A percentile compares a stretch with the other conserved stretches of the same genome.
phyloP scores from a whole-genome alignment of 2,113 vertebrate species.

The Brachyhypopomus occidentalis region DNA sequence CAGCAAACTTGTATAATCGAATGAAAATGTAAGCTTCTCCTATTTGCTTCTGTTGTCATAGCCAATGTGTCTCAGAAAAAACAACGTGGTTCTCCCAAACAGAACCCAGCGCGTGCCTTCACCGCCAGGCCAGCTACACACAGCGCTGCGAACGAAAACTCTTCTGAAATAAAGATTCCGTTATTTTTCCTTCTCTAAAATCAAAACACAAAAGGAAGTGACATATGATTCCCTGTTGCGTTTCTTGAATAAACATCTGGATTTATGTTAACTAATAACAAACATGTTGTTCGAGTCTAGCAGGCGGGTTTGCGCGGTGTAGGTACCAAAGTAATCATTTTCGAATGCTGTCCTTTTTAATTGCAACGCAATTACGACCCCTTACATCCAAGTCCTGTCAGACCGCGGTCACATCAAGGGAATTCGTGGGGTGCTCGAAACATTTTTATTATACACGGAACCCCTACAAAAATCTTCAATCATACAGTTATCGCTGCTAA shows the following conservation, averaged over 20 bases:
- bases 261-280: constrained; percentile 68
- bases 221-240: constrained; percentile 65
- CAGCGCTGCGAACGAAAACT: constrained; percentile 67
- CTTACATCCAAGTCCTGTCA: constrained; percentile 64
- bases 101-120: constrained; percentile 57
- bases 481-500: constrained; percentile 85
- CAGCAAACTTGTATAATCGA: constrained; percentile 66
- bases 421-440: constrained; percentile 49
- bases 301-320: constrained; percentile 59
- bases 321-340: constrained; percentile 74
- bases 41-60: constrained; percentile 62
- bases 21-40: constrained; percentile 64
- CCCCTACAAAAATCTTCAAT: constrained; percentile 56
- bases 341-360: constrained; percentile 72
- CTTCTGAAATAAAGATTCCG: constrained; percentile 65
- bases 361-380: constrained; percentile 71
- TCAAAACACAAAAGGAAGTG: constrained; percentile 68
- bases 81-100: constrained; percentile 52
- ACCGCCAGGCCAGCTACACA: constrained; percentile 68
- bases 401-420: constrained; percentile 64
- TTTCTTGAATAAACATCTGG: constrained; percentile 68
- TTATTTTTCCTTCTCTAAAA: constrained; percentile 63
- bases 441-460: constrained; percentile 64
- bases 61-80: constrained; percentile 58
- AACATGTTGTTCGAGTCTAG: constrained; percentile 68